Evolutionary conservation across 2,113 vertebrate species (phyloP).

Genomic region (Conger conger): DNA sequence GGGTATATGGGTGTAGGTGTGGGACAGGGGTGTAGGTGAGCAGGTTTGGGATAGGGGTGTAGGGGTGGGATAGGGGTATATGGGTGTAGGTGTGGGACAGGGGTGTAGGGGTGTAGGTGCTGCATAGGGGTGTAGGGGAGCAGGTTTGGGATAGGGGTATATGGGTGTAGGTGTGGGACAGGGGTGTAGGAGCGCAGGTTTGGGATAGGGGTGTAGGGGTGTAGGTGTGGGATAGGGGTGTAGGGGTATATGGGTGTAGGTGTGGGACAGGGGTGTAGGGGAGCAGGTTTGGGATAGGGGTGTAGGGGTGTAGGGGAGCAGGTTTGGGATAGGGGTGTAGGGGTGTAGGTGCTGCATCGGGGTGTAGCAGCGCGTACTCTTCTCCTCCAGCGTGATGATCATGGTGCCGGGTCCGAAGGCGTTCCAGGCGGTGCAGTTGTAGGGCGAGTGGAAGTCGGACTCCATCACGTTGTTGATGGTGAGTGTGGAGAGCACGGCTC

Average conservation of each 20-base stretch:
- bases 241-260: background rate
- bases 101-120: too few relatives aligned
- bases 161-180: background rate
- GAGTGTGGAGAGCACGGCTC: slow-evolving; percentile 72
- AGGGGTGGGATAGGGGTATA: too few relatives aligned
- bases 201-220: too few relatives aligned
- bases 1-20: too few relatives aligned
- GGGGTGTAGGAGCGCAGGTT: background rate
- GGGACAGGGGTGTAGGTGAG: too few relatives aligned
- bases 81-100: too few relatives aligned
- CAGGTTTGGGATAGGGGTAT: too few relatives aligned
- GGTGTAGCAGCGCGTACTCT: slow-evolving; percentile 51
- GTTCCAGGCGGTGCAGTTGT: slow-evolving; percentile 83
- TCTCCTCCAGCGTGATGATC: slow-evolving; percentile 76
- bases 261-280: background rate
- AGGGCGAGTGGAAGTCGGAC: slow-evolving; percentile 74
- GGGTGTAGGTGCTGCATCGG: too few relatives aligned
- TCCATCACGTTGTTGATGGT: slow-evolving; percentile 80
- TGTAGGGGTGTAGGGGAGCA: too few relatives aligned
- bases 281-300: background rate
- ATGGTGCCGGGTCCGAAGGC: slow-evolving; percentile 73
- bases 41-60: too few relatives aligned
- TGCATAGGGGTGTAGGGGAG: too few relatives aligned
- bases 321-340: background rate
- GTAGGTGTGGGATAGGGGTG: too few relatives aligned